Base-by-base conservation (phyloP, 2,888 invertebrate species). In the Orthosia cruda region DNA sequence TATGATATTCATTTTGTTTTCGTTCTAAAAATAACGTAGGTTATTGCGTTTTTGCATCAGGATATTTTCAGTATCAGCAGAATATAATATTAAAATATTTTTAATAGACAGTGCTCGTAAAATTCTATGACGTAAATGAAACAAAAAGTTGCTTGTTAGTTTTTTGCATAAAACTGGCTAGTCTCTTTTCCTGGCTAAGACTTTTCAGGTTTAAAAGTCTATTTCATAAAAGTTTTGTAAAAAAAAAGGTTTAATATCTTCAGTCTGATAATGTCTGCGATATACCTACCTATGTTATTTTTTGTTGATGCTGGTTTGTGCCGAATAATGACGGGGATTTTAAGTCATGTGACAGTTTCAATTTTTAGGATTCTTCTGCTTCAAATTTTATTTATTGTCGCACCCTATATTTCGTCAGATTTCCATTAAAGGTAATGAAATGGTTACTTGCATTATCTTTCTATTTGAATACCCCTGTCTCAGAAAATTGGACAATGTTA, bases 401-500 rank as follows among this genome's bases (percentile, higher is more conserved):
- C 15, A 18, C 1, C 4, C 3, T 26, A n/a, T 0, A 18, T 74
- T 32, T 77, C 23, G 11, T n/a, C 16, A 55, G 4, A 26, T 45
- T 57, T 69, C 49, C 26, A 50, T 45, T 40, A 20, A 26, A 74
- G 40, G 45, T 70, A 78, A 78, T 58, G 1, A 50, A 78, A 58
- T 4, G 7, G 11, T 52, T 74, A 50, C 18, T 78, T 70, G 9
- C 20, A 57, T 50, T 58, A 18, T 57, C 13, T 74, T 70, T 58
- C 18, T 45, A 26, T 58, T 47, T 58, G 18, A 78, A 50, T 26
- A 13, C 47, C 16, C 5, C 5, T 18, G 16, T 16, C 4, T 23
- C 79, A 52, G 71, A 58, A 79, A 79, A 74, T 79, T 58, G 26
- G 13, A 58, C 26, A 58, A 18, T 15, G 15, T 16, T 12, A 49